A percentile compares a stretch with the other conserved stretches of the same genome.
These are phyloP conservation scores for Serrognathus titanus DNA, from an alignment of 2,888 invertebrate genomes.

Conservation along the genomic window DNA sequence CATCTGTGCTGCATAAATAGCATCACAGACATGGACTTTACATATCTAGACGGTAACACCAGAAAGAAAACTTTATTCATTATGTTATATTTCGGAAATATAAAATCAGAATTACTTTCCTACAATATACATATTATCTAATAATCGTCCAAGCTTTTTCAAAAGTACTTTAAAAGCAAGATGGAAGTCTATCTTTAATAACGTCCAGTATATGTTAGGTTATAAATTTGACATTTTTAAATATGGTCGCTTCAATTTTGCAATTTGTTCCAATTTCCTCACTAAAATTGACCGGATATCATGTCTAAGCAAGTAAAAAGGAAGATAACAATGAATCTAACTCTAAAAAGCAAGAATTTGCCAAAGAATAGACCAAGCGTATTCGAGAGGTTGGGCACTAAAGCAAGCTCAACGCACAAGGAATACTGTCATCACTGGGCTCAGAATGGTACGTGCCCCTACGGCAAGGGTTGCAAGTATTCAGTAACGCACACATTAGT, in stretches of 20 bases:
- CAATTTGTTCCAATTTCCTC: conserved; percentile 10
- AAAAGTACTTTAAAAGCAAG: no score
- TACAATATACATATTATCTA: no score
- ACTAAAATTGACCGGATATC: conserved; percentile 6
- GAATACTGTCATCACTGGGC: conserved; percentile 77
- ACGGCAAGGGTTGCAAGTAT: conserved; percentile 76
- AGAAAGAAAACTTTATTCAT: no score
- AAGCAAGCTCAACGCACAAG: conserved; percentile 57
- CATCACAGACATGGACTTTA: no score
- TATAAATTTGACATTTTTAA: conserved; percentile 13
- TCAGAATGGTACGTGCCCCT: conserved; percentile 72
- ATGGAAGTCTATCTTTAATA: background rate
- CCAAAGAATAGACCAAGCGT: conserved; percentile 69
- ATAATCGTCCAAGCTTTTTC: no score
- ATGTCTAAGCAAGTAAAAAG: conserved; percentile 71
- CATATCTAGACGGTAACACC: no score
- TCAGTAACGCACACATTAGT: conserved; percentile 70
- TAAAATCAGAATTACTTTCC: no score
- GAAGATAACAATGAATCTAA: conserved; percentile 71
- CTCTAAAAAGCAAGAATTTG: conserved; percentile 62
- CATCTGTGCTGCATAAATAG: no score
- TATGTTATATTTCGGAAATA: no score
- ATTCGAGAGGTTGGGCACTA: conserved; percentile 78
- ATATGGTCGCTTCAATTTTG: conserved; percentile 21
- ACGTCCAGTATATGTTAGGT: background rate